Base-by-base conservation (phyloP, 2,113 vertebrate genomes). In the Mus musculus region DNA sequence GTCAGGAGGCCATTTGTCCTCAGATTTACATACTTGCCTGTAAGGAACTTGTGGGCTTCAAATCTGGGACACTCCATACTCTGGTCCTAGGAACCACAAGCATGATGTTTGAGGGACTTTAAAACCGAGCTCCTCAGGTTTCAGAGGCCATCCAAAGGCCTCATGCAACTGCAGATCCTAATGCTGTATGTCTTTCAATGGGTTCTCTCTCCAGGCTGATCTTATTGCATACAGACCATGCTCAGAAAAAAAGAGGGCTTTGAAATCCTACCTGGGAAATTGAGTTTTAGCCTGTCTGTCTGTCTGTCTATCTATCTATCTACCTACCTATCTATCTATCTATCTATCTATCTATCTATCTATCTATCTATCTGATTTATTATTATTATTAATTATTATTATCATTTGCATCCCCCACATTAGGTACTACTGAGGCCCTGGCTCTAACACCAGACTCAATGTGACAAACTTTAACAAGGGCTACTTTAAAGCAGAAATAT, bases 211-310 rank as follows among this genome's bases (percentile, higher is more conserved):
- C 33, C 1, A 1, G 71, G 59, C 80, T 73, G 13, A 16, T 67
- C 28, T 28, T 90, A 39, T 17, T 84, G 56, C 72, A 14, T 1
- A 0, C 56, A 46, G 7, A 63, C 46, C 54, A 2, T 9, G 20
- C 22, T 88, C 8, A 63, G 77, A 80, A 33, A 54, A 49, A 49
- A 67, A 91, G 17, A 76, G 56, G 24, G 22, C 87, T 94, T 93
- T 81, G 28, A 54, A 91, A 39, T 52, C 76, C 42, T 39, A 91
- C 39, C 78, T 94, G 65, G 39, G 84, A 96, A 96, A 61, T 75
- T 67, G 86, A 88, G 10, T 65, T 94, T 75, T 73, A n/a, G 42
- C 87, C 65, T 30, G 1, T 65, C 24, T 28, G 0, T 65, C 65
- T 30, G 1, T 65, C 17, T 12, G 10, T 30, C 65, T 65, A 7